Evolutionary conservation across 2,888 invertebrate species (phyloP), one percentile per base, ranked within the genome.

Genomic region (Diarsia mendica): DNA sequence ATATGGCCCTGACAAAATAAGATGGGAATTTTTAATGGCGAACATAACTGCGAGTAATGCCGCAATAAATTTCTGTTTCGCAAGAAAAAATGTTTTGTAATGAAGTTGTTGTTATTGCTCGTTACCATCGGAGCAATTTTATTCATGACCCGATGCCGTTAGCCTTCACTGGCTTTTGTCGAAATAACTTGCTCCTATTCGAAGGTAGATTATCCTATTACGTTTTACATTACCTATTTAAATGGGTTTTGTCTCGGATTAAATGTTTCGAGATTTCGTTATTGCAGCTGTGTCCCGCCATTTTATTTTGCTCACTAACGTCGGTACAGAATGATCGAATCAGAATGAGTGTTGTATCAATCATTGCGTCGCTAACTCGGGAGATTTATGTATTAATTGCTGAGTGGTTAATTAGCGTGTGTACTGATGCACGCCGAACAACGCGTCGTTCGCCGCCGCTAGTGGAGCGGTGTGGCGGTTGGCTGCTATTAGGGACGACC

Each of bases 1-100:
- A n/a, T n/a, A n/a, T n/a, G n/a, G n/a, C n/a, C n/a, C 88, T 89
- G 91, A 91, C 92, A 90, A 90, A 93, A 92, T 89, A 92, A 93
- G 92, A 92, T 87, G 90, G 87, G 88, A 88, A 88, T 91, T 92
- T 93, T 92, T 92, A 93, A 93, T 91, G 90, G 90, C 86, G 74
- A 82, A 85, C 89, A 91, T 91, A 91, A 91, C 91, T 89, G 89
- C 87, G 88, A 86, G 88, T 89, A 89, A 91, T 89, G 90, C 86
- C 79, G 87, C 80, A 79, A 91, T 92, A 91, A 90, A 90, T 90
- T 83, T 84, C 80, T 85, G 85, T 88, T 88, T 87, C 80, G 75
- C 67, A 83, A 84, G 82, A 86, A 85, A 89, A 84, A 87, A 85
- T 84, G 79, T 81, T 87, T 87, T 80, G 82, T 89, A 88, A 91